Base-by-base conservation (phyloP, 2,888 invertebrate genomes). In the Cyaniris semiargus region DNA sequence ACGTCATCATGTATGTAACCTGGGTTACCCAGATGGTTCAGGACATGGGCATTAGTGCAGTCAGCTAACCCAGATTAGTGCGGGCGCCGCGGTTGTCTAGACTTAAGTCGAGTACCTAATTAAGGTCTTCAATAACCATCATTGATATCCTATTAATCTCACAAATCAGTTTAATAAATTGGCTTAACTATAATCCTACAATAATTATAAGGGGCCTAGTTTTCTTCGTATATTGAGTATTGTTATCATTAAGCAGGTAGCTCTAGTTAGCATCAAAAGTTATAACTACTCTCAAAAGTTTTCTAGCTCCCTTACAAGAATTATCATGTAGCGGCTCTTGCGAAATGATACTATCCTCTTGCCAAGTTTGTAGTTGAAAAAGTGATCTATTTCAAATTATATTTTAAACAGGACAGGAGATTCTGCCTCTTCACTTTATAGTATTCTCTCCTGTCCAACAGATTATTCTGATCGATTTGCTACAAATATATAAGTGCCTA, bases 121-220 rank as follows among this genome's bases (percentile, higher is more conserved):
- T 74, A 48, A 53, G 74, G 74, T 74, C 74, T 44, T 48, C 74
- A 74, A 74, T 53, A 53, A 48, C 44, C 74, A 74, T 48, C 48
- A 53, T 74, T 48, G 74, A 23, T 48, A 44, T 44, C 38, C 27
- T 18, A 74, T 72, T 74, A 48, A 74, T 74, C 27, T 66, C 27
- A 31, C 15, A 27, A 31, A 18, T 31, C 66, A 23, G 60, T 23
- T 66, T 21, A 66, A 66, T 23, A 23, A 66, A 66, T 66, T 66
- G 23, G 13, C 60, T 66, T 23, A 66, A 27, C 60, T 66, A 4
- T 66, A 23, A 27, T 66, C 23, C 60, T 66, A 23, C 60, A 66
- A 66, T 66, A 66, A 66, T 66, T 21, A 58, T 58, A 21, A 27
- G 21, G 23, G 13, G 15, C 21, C 21, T 58, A 58, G 15, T 66